A percentile compares a stretch with the other conserved stretches of the same genome.
phyloP scores from a whole-genome alignment of 1,140 invertebrate species.

The Saccostrea glomerata region DNA sequence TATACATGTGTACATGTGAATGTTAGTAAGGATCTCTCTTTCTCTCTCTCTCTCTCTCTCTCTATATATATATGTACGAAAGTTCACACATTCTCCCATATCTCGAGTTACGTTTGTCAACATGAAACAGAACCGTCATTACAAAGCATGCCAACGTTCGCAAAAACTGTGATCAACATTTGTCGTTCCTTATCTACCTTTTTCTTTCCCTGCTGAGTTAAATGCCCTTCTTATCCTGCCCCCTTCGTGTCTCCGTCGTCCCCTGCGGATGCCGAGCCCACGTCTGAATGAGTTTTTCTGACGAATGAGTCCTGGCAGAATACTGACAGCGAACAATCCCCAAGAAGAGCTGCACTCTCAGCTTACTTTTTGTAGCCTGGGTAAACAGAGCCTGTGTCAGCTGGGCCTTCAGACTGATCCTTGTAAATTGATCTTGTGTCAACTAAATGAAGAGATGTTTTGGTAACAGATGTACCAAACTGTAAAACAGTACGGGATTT shows the following conservation, averaged over 20 bases:
- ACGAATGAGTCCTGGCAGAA: background rate
- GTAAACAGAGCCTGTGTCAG: background rate
- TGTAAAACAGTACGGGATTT: background rate
- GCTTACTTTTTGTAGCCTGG: background rate
- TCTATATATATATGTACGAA: too few species aligned
- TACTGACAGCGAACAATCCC: background rate
- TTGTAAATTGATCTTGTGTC: slow-evolving; percentile 35
- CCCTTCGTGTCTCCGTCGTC: background rate
- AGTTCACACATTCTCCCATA: too few species aligned
- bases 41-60: too few species aligned
- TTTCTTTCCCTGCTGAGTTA: background rate
- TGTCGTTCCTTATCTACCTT: background rate
- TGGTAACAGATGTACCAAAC: slow-evolving; percentile 3
- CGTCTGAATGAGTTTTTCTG: background rate
- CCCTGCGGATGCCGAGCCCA: background rate
- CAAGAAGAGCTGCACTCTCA: background rate
- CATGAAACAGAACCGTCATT: background rate
- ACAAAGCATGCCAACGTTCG: background rate
- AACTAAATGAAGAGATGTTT: background rate
- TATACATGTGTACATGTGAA: too few species aligned
- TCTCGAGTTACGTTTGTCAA: too few species aligned
- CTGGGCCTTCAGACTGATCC: background rate
- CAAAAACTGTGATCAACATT: background rate
- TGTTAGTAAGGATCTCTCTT: too few species aligned
- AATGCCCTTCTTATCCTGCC: background rate